Conservation (phyloP, 1,140 invertebrate genomes). For the Drosophila serrata region DNA sequence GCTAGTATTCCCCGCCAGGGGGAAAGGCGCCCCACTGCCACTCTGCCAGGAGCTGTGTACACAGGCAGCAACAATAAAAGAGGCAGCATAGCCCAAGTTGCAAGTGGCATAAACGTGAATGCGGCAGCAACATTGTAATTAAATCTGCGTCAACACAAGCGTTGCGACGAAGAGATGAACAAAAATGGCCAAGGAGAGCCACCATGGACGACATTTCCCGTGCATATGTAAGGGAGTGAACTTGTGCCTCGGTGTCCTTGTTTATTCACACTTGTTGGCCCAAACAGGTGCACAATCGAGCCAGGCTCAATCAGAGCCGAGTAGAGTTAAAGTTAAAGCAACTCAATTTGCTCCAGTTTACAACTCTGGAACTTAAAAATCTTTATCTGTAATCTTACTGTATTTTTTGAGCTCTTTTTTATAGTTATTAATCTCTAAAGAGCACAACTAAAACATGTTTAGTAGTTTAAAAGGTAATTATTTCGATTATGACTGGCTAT, state of each 20-base stretch:
- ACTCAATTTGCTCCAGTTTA: neutral
- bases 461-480: neutral
- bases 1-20: constrained; percentile 41
- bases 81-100: constrained; percentile 52
- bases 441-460: neutral
- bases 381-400: neutral
- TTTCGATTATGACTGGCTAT: neutral
- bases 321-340: neutral
- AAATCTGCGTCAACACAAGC: constrained; percentile 78
- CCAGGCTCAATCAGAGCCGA: constrained; percentile 6
- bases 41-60: constrained; percentile 34
- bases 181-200: constrained; percentile 16
- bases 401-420: neutral
- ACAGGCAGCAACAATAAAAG: constrained; percentile 55
- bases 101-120: constrained; percentile 73
- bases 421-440: neutral
- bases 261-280: constrained; percentile 41
- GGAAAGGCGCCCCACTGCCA: constrained; percentile 1
- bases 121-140: constrained; percentile 77
- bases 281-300: constrained; percentile 17
- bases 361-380: neutral
- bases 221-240: constrained; percentile 4
- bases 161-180: constrained; percentile 11
- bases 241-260: constrained; percentile 21
- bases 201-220: constrained; percentile 27